A percentile compares a stretch with the other conserved stretches of the same genome.
Evolutionary conservation across 2,888 invertebrate species (phyloP).

Genomic region (Micropterix aruncella): DNA sequence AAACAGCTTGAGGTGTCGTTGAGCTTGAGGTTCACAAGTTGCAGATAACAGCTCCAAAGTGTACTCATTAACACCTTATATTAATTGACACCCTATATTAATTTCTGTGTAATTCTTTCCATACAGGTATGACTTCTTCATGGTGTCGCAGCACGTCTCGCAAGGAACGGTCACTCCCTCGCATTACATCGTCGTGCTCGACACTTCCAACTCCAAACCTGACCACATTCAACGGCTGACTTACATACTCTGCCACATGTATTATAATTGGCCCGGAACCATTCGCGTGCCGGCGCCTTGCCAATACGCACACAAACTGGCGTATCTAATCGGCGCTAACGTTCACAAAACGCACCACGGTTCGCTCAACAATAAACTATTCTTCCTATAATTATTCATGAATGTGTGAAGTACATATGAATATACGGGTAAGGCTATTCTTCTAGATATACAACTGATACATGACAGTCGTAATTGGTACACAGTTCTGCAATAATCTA

Average conservation of each 20-base stretch:
- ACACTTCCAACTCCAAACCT: constrained; percentile 53
- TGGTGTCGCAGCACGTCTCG: constrained; percentile 74
- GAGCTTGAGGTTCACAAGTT: no score
- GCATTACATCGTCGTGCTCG: constrained; percentile 75
- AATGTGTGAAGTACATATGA: no score
- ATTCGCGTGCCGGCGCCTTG: constrained; percentile 85
- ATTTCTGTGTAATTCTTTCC: no score
- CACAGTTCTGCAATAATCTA: not conserved
- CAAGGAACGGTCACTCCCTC: constrained; percentile 88
- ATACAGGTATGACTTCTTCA: constrained; percentile 73
- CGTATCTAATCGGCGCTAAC: constrained; percentile 71
- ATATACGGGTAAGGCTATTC: no score
- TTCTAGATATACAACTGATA: no score
- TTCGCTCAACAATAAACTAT: constrained; percentile 45
- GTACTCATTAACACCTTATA: no score
- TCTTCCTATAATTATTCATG: constrained; percentile 53
- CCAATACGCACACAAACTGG: constrained; percentile 88
- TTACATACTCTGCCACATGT: constrained; percentile 83
- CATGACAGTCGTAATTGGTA: not conserved
- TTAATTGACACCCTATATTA: no score
- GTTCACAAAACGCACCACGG: constrained; percentile 50
- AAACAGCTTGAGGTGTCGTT: no score
- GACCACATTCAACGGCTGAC: constrained; percentile 75
- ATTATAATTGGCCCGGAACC: constrained; percentile 95
- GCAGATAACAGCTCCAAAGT: no score